Conservation (phyloP, 1,140 invertebrate genomes). For the Drosophila triauraria region DNA sequence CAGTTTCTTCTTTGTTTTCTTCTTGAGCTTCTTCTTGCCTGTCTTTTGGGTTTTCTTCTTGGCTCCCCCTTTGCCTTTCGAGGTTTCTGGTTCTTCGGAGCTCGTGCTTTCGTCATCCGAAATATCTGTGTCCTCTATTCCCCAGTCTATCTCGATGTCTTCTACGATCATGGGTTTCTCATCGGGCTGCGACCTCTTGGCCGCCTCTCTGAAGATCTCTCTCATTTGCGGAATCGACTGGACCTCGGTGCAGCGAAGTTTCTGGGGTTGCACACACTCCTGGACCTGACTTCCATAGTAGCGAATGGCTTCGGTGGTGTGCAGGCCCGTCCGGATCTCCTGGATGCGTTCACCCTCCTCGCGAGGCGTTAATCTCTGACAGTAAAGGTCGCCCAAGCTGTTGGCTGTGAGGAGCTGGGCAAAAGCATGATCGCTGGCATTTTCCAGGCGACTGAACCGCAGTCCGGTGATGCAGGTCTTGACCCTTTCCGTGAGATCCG, state of each 20-base stretch:
- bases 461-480: slow-evolving; percentile 53
- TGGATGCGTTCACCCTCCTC: slow-evolving; percentile 27
- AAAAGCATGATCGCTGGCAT: slow-evolving; percentile 45
- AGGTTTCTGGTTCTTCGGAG: not conserved
- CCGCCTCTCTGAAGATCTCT: slow-evolving; percentile 31
- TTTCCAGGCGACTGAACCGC: slow-evolving; percentile 43
- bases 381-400: slow-evolving; percentile 57
- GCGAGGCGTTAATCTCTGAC: slow-evolving; percentile 47
- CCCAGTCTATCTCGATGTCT: slow-evolving; percentile 59
- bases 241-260: slow-evolving; percentile 44
- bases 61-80: not conserved
- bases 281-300: slow-evolving; percentile 40
- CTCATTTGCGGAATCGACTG: slow-evolving; percentile 39
- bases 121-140: slow-evolving; percentile 23
- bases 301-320: slow-evolving; percentile 40
- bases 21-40: not conserved
- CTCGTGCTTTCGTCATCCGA: slow-evolving; percentile 6
- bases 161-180: slow-evolving; percentile 52
- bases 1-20: not conserved
- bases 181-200: slow-evolving; percentile 6
- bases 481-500: slow-evolving; percentile 56
- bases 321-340: slow-evolving; percentile 49
- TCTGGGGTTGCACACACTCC: not conserved
- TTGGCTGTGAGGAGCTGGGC: slow-evolving; percentile 59
- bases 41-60: slow-evolving; percentile 3